Percentiles rank a stretch among this genome's conserved stretches.
Evolutionary conservation across 2,888 invertebrate species (phyloP).

Genomic region (Linyphia triangularis): DNA sequence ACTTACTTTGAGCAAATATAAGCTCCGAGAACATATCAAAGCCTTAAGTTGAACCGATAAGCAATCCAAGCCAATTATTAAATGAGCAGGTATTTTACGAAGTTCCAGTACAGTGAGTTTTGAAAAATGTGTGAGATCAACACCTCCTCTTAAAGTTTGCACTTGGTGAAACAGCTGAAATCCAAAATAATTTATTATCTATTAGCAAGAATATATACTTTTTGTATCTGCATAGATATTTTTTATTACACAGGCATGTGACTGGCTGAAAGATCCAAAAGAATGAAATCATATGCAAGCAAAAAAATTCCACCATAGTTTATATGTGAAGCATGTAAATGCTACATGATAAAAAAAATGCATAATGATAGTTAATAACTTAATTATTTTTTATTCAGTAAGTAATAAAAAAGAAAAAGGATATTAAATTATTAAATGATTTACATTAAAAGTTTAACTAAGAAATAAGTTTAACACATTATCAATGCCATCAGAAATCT

Average conservation of each 20-base stretch:
- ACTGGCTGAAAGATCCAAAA: too few relatives aligned
- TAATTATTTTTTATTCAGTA: too few relatives aligned
- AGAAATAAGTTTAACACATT: too few relatives aligned
- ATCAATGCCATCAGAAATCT: too few relatives aligned
- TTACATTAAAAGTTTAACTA: too few relatives aligned
- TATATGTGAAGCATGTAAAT: too few relatives aligned
- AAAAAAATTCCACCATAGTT: too few relatives aligned
- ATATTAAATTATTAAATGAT: too few relatives aligned
- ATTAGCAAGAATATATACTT: not conserved
- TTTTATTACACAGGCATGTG: not conserved
- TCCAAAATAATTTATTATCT: not conserved
- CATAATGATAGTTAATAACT: too few relatives aligned
- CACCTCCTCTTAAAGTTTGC: slow-evolving; percentile 65
- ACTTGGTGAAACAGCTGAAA: slow-evolving; percentile 65
- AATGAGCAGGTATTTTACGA: slow-evolving; percentile 65
- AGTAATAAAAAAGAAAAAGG: too few relatives aligned
- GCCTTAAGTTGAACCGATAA: slow-evolving; percentile 50
- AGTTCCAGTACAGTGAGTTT: slow-evolving; percentile 56
- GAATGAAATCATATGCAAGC: too few relatives aligned
- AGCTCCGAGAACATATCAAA: slow-evolving; percentile 54
- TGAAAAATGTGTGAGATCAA: slow-evolving; percentile 64
- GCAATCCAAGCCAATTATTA: slow-evolving; percentile 58
- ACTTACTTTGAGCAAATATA: slow-evolving; percentile 64
- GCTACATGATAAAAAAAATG: too few relatives aligned
- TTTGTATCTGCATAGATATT: not conserved